These are phyloP conservation scores for Phodopus roborovskii DNA, from an alignment of 2,113 vertebrate genomes.

Conservation along the genomic window DNA sequence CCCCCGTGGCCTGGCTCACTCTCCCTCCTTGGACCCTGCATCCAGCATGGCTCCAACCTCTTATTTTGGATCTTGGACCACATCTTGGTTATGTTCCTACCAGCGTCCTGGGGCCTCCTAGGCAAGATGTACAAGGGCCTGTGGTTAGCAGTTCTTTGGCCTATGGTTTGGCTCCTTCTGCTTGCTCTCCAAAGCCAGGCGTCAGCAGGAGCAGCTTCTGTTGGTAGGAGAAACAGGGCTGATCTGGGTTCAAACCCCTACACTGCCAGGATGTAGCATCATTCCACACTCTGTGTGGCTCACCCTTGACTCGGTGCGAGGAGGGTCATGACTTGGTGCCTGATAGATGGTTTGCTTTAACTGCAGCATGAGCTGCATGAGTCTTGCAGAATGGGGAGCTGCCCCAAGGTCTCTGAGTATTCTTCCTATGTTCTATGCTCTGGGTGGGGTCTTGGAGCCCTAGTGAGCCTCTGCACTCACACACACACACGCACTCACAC, in stretches of 20 bases:
- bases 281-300: background rate
- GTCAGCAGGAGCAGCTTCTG: background rate
- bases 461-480: accelerated
- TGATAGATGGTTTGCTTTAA: conserved; percentile 12
- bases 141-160: conserved; percentile 59
- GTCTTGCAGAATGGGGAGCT: background rate
- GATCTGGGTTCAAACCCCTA: conserved; percentile 7
- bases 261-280: background rate
- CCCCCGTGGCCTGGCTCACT: background rate
- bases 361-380: background rate
- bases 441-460: background rate
- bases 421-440: background rate
- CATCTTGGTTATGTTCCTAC: background rate
- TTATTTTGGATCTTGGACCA: background rate
- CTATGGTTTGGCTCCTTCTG: conserved; percentile 31
- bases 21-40: background rate
- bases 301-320: background rate
- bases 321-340: background rate
- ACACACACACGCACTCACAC: too few species aligned
- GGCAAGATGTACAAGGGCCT: background rate
- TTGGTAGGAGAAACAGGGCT: background rate
- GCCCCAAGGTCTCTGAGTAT: background rate
- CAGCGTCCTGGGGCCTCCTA: background rate
- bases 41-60: conserved; percentile 36
- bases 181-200: background rate